Percentiles rank a stretch among this genome's conserved stretches.
These are phyloP conservation scores for Anolis apletophallus DNA, from an alignment of 2,797 vertebrate genomes.

Conservation along the genomic window DNA sequence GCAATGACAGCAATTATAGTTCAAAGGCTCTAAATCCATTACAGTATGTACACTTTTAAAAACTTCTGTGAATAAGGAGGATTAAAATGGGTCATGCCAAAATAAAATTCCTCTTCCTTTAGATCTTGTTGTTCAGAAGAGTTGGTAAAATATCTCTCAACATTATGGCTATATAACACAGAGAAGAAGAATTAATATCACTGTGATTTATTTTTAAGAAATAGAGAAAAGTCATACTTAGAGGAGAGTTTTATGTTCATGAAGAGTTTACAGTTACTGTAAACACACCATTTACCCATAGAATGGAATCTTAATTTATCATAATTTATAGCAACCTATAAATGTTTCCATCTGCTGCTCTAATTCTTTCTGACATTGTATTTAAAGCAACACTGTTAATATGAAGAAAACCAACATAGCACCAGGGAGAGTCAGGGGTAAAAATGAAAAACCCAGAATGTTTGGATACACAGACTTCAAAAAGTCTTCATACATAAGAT, in stretches of 20 bases:
- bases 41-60: slow-evolving; percentile 54
- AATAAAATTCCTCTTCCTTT: slow-evolving; percentile 59
- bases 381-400: slow-evolving; percentile 44
- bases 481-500: not conserved
- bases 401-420: slow-evolving; percentile 7
- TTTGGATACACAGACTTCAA: not conserved
- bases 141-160: slow-evolving; percentile 47
- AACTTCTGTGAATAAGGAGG: slow-evolving; percentile 61
- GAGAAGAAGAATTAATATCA: slow-evolving; percentile 29
- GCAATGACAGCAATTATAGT: slow-evolving; percentile 69
- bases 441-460: not conserved
- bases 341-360: slow-evolving; percentile 43
- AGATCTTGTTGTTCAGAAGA: slow-evolving; percentile 47
- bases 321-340: slow-evolving; percentile 51
- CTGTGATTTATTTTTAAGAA: not conserved
- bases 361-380: slow-evolving; percentile 28
- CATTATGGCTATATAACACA: slow-evolving; percentile 32
- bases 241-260: slow-evolving; percentile 50
- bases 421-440: slow-evolving; percentile 12
- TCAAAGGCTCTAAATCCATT: slow-evolving; percentile 68
- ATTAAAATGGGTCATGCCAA: slow-evolving; percentile 59
- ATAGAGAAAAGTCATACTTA: not conserved
- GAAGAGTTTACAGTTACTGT: slow-evolving; percentile 46
- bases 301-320: slow-evolving; percentile 28
- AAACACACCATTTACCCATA: slow-evolving; percentile 38